A percentile compares a stretch with the other conserved stretches of the same genome.
Evolutionary conservation across 2,797 vertebrate species (phyloP).

Genomic region (Muscicapa striata): DNA sequence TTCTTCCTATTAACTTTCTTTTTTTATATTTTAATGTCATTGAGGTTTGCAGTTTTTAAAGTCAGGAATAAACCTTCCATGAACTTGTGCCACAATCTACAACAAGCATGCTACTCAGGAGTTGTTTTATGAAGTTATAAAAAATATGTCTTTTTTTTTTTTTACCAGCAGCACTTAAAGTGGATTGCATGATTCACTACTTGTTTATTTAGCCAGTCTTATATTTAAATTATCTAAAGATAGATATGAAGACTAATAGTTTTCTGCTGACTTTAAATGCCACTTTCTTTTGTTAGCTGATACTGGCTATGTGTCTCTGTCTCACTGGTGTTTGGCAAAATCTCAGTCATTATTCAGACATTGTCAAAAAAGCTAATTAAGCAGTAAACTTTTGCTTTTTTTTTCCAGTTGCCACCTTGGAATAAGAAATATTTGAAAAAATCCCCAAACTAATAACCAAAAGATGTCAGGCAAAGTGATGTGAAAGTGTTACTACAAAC

Average conservation of each 20-base stretch:
- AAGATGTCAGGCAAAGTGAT: neutral
- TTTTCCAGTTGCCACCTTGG: neutral
- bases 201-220: constrained; percentile 9
- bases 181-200: neutral
- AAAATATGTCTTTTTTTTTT: neutral
- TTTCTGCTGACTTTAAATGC: constrained; percentile 1
- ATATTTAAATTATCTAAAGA: neutral
- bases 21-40: neutral
- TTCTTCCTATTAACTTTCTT: neutral
- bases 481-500: constrained; percentile 13
- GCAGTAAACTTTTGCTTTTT: neutral
- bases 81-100: neutral
- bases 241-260: neutral
- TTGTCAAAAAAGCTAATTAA: constrained; percentile 38
- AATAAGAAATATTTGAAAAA: neutral
- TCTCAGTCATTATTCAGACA: neutral
- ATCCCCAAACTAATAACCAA: neutral
- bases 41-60: neutral
- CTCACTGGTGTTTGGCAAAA: constrained; percentile 5
- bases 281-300: neutral
- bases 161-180: neutral
- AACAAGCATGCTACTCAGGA: neutral
- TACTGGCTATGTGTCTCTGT: neutral
- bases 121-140: neutral
- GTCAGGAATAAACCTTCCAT: neutral